These are phyloP conservation scores for Cottoperca gobio DNA, from an alignment of 2,797 vertebrate species.

Conservation along the genomic window DNA sequence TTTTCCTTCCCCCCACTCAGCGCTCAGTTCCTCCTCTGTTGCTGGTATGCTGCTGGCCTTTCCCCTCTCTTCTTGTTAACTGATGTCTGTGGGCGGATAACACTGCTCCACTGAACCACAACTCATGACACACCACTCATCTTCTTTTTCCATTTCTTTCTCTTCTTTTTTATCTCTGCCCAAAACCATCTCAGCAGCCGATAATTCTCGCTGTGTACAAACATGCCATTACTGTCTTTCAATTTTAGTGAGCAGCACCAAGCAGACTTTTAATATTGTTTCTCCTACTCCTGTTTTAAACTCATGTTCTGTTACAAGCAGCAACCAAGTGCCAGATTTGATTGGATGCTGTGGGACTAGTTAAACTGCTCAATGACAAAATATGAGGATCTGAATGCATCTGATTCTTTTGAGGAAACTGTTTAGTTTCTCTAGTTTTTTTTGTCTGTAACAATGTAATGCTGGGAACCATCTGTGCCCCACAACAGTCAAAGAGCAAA, in stretches of 20 bases:
- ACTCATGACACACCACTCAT: slow-evolving; percentile 67
- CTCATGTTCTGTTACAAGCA: slow-evolving; percentile 41
- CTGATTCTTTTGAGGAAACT: neutral
- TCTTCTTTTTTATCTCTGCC: slow-evolving; percentile 53
- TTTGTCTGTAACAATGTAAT: neutral
- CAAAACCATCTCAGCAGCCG: slow-evolving; percentile 31
- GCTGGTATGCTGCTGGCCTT: slow-evolving; percentile 75
- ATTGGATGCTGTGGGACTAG: slow-evolving; percentile 14
- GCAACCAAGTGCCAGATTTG: slow-evolving; percentile 12
- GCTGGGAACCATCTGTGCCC: neutral
- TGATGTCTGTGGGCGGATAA: slow-evolving; percentile 76
- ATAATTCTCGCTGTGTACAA: slow-evolving; percentile 38
- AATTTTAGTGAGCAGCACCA: slow-evolving; percentile 14
- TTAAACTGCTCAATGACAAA: slow-evolving; percentile 22
- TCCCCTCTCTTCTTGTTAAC: slow-evolving; percentile 74
- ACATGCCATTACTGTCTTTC: slow-evolving; percentile 1
- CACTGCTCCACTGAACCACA: slow-evolving; percentile 76
- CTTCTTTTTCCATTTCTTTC: slow-evolving; percentile 15
- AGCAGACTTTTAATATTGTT: slow-evolving; percentile 1
- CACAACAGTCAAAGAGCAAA: slow-evolving; percentile 2
- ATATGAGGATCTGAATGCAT: neutral
- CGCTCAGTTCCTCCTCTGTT: slow-evolving; percentile 55
- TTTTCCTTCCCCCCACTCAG: slow-evolving; percentile 41
- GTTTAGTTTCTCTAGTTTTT: too few species aligned
- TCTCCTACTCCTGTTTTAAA: slow-evolving; percentile 29